A percentile compares a stretch with the other conserved stretches of the same genome.
Conservation (phyloP, 2,888 invertebrate species). For the Operophtera brumata region DNA sequence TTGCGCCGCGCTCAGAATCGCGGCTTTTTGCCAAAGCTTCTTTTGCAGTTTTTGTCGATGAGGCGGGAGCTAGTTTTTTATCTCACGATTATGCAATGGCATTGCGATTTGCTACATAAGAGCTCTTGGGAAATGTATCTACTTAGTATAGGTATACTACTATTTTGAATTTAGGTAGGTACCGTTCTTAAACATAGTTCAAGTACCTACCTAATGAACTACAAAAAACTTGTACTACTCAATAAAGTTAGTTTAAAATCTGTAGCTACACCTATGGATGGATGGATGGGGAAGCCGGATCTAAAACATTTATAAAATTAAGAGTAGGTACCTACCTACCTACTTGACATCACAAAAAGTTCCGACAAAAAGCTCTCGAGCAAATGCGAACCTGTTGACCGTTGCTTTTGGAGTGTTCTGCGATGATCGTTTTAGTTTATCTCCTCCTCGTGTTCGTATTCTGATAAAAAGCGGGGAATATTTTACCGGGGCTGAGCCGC, state of each 20-base stretch:
- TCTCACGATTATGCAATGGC: constrained; percentile 32
- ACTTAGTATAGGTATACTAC: too few relatives aligned
- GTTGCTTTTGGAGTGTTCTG: constrained; percentile 32
- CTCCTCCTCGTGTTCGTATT: constrained; percentile 57
- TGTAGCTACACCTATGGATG: too few relatives aligned
- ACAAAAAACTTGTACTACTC: not conserved
- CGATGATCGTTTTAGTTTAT: constrained; percentile 35
- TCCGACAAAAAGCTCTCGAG: constrained; percentile 5
- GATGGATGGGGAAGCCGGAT: not conserved
- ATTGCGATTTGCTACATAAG: constrained; percentile 22
- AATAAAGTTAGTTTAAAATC: not conserved
- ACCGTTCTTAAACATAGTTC: not conserved
- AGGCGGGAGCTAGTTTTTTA: constrained; percentile 38
- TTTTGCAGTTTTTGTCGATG: constrained; percentile 50
- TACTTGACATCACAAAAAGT: constrained; percentile 5
- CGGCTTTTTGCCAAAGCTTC: constrained; percentile 55
- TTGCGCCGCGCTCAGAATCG: constrained; percentile 48
- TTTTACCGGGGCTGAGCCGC: constrained; percentile 57
- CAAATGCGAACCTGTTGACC: constrained; percentile 19
- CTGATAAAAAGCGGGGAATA: constrained; percentile 74
- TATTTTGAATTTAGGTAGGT: too few relatives aligned
- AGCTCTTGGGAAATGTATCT: not conserved
- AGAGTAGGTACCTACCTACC: not conserved
- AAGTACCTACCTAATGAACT: not conserved
- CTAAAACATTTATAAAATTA: not conserved